phyloP scores from a whole-genome alignment of 2,113 vertebrate genomes.

The Coptodon bakossiorum region DNA sequence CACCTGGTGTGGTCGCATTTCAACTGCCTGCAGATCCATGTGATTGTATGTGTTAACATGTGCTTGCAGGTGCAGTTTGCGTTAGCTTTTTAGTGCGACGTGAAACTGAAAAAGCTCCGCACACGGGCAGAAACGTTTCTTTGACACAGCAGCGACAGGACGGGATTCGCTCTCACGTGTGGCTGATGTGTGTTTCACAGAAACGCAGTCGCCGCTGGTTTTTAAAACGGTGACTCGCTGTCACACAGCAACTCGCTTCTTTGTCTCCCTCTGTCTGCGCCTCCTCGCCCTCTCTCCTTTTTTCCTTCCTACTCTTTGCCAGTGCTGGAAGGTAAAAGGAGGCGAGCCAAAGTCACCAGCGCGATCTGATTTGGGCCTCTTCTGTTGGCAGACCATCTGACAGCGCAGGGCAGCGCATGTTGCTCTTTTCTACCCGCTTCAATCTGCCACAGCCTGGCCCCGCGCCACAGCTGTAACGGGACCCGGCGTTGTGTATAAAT shows the following conservation, averaged over 20 bases:
- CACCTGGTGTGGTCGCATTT: conserved; percentile 55
- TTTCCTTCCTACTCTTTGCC: neutral
- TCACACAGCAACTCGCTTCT: neutral
- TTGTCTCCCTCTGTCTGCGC: neutral
- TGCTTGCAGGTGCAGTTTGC: neutral
- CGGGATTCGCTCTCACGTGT: neutral
- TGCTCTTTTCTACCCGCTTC: conserved; percentile 51
- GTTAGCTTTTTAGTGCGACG: neutral
- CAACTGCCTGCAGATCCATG: rapidly evolving
- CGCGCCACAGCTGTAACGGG: conserved; percentile 53
- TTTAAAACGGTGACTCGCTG: neutral
- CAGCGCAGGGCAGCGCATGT: conserved; percentile 19
- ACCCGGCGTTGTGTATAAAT: conserved; percentile 66
- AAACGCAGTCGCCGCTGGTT: neutral
- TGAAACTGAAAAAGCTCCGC: neutral
- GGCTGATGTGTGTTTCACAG: neutral
- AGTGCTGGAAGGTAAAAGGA: neutral
- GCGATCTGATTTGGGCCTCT: conserved; percentile 38
- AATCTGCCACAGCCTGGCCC: conserved; percentile 55
- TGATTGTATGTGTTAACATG: neutral
- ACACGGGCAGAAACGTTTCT: neutral
- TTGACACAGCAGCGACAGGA: neutral
- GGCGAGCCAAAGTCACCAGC: conserved; percentile 31
- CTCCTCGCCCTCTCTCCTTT: neutral
- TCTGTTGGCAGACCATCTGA: conserved; percentile 45